Base-by-base conservation (phyloP, 2,797 vertebrate genomes). In the Danio jaintianensis region DNA sequence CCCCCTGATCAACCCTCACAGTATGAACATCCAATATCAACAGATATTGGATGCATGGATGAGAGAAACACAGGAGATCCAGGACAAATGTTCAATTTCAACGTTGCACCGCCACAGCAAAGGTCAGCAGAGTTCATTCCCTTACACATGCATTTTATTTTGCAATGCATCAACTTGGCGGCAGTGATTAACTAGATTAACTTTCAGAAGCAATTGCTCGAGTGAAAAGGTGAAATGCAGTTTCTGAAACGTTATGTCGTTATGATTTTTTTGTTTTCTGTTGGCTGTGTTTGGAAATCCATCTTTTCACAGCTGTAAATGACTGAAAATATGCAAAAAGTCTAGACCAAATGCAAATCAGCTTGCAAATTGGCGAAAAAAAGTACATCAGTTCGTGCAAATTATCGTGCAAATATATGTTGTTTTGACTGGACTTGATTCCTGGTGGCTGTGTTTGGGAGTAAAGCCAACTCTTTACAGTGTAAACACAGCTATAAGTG, bases 1-100 rank as follows among this genome's bases (percentile, higher is more conserved):
- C 1, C 52, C 22, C 45, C 82, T 11, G 61, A 36, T 6, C 67
- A 52, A 38, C 4, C 45, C 29, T 43, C 64, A 40, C 67, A 66
- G 53, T 84, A 72, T 48, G n/a, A 71, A 61, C 36, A 5, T 3
- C n/a, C n/a, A n/a, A n/a, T n/a, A n/a, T n/a, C n/a, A n/a, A n/a
- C 59, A 40, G 53, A 80, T 62, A 73, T 73, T 53, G 29, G 67
- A 77, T 47, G 69, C 48, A 47, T 80, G 48, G 43, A 58, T 40
- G 70, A 80, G 10, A 4, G 5, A n/a, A 56, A 29, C 52, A 50
- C 42, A 50, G 42, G 16, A 73, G 61, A 48, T 40, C 61, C 42
- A 40, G 12, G 62, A 56, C 78, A 38, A 38, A 15, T 59, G 2
- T 73, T 59, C 45, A 53, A 18, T 53, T 80, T 84, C 40, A 53